These are phyloP conservation scores for Kryphioiulus occultus DNA, from an alignment of 2,888 invertebrate genomes.

Conservation along the genomic window DNA sequence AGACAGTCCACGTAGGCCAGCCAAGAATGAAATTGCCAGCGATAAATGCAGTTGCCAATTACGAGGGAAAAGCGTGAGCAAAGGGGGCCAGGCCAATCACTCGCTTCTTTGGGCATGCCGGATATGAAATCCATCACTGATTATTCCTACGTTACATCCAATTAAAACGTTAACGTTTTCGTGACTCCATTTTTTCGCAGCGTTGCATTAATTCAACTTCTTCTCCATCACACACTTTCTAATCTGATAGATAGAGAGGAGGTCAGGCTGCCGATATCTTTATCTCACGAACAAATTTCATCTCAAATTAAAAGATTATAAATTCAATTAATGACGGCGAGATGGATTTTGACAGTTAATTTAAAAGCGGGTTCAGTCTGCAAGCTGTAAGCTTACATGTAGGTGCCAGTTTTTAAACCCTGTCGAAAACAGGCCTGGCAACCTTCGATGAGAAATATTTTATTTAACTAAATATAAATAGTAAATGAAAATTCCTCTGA, in stretches of 20 bases:
- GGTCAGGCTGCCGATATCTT: not conserved
- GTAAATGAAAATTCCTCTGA: not conserved
- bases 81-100: constrained; percentile 26
- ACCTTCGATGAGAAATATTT: too few relatives aligned
- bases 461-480: too few relatives aligned
- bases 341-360: constrained; percentile 35
- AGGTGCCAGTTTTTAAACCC: not conserved
- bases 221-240: constrained; percentile 3
- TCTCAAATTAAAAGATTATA: constrained; percentile 31
- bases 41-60: not conserved
- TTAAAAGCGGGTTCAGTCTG: not conserved
- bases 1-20: not conserved
- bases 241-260: not conserved
- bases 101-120: constrained; percentile 3
- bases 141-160: constrained; percentile 26
- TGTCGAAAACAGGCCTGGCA: not conserved
- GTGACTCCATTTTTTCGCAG: constrained; percentile 30
- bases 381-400: too few relatives aligned
- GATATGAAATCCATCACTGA: constrained; percentile 8
- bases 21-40: not conserved
- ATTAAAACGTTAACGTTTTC: constrained; percentile 20
- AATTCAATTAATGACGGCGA: constrained; percentile 20
- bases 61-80: not conserved
- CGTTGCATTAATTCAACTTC: not conserved
- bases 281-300: constrained; percentile 24